Evolutionary conservation across 2,797 vertebrate genomes (phyloP).

Genomic region (Limnodromus scolopaceus): DNA sequence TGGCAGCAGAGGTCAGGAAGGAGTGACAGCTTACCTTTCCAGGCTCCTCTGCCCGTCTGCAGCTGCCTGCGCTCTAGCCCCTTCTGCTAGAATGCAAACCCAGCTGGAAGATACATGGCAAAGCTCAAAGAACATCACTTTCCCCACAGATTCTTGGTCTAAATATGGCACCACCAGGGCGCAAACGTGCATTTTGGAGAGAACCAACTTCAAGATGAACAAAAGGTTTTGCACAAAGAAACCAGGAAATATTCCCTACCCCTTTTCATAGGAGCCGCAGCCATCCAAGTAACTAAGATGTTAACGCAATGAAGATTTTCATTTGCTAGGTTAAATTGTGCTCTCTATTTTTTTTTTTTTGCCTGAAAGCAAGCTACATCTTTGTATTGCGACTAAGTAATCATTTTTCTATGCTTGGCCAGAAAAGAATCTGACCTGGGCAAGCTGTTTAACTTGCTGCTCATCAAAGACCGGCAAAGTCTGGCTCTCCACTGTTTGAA

Average conservation of each 20-base stretch:
- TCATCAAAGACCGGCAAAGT: conserved; percentile 48
- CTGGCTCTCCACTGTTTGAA: conserved; percentile 61
- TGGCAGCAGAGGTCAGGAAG: background rate
- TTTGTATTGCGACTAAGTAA: background rate
- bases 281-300: background rate
- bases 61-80: too few relatives aligned
- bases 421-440: conserved; percentile 9
- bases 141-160: background rate
- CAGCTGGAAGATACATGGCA: background rate
- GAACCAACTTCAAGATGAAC: background rate
- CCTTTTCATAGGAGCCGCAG: background rate
- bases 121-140: background rate
- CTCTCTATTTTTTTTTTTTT: too few relatives aligned
- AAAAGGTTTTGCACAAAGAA: background rate
- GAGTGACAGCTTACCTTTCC: background rate
- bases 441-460: conserved; percentile 50
- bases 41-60: background rate
- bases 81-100: too few relatives aligned
- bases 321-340: background rate
- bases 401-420: background rate
- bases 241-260: background rate
- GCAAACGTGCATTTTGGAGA: background rate
- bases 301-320: background rate
- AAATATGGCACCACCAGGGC: background rate
- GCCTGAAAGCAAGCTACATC: background rate